Evolutionary conservation across 2,113 vertebrate genomes (phyloP).

Genomic region (Triplophysa siluroides): DNA sequence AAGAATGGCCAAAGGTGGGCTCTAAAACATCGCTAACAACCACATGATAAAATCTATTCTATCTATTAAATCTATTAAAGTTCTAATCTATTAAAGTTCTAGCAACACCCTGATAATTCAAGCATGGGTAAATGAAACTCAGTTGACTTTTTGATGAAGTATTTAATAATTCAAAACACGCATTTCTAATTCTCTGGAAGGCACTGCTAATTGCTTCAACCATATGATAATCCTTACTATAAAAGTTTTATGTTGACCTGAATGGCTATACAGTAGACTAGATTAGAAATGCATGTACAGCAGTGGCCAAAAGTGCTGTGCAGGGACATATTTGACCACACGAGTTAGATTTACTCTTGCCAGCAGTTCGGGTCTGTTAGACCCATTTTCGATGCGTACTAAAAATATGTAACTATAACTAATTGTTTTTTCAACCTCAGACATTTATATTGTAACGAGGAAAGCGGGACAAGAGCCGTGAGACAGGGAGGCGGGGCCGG

Average conservation of each 20-base stretch:
- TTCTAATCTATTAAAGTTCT: neutral
- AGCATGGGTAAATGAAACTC: neutral
- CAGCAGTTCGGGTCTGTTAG: too few species aligned
- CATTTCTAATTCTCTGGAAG: constrained; percentile 18
- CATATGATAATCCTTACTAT: constrained; percentile 19
- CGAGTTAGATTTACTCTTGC: too few species aligned
- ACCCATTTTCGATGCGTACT: too few species aligned
- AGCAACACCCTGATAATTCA: neutral
- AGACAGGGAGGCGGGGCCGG: too few species aligned
- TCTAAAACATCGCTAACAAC: neutral
- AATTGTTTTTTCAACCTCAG: too few species aligned
- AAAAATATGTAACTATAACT: too few species aligned
- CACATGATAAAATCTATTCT: neutral
- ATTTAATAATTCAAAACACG: constrained; percentile 44
- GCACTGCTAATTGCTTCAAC: constrained; percentile 17
- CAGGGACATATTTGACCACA: too few species aligned
- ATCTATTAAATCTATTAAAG: neutral
- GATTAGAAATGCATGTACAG: too few species aligned
- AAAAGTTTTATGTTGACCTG: neutral
- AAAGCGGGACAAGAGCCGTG: too few species aligned
- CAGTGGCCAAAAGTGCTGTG: too few species aligned
- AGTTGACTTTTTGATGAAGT: neutral
- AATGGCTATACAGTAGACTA: neutral
- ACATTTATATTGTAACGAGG: too few species aligned
- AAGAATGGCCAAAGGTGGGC: neutral